Evolutionary conservation across 2,113 vertebrate species (phyloP), one percentile per base, ranked within the genome.

Genomic region (Festucalex cinctus): DNA sequence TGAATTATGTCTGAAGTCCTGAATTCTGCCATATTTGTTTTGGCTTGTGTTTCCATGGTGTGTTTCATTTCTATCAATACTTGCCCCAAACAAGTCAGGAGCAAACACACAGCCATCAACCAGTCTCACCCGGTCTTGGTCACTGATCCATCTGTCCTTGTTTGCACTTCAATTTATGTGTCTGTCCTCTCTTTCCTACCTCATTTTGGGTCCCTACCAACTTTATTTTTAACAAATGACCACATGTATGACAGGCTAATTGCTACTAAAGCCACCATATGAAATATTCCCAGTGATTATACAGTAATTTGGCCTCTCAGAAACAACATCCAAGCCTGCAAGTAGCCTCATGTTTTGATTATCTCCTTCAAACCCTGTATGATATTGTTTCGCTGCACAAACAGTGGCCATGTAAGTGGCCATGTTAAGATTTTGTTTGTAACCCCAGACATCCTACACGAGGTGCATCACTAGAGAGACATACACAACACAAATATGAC

Each of bases 401-500:
- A 16, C 5, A 54, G 35, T 3, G 66, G 58, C 8, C 13, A 14
- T 41, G 17, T 4, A 32, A 32, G 28, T 32, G 28, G 28, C 28
- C 28, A 32, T 5, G 16, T 28, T 64, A 41, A 48, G 26, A 3
- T 48, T 58, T 14, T 51, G n/a, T 62, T 26, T 63, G 43, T 57
- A 32, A 43, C 5, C 39, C 14, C 26, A 10, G 22, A 10, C 36
- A 61, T 12, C n/a, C 26, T 5, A 54, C 22, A 26, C 0, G 51
- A 14, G 36, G 5, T 39, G 44, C 13, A 12, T 28, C 6, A 44
- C 32, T 14, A 43, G 13, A 2, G 72, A 80, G 74, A 77, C 68
- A 24, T 71, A 39, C 77, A 71, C 85, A 83, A 86, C 86, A 90
- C 83, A 77, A 24, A 81, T 78, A 69, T 79, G 83, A 88, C 91